Base-by-base conservation (phyloP, 2,888 invertebrate species). In the Arrhopalites spinosus region DNA sequence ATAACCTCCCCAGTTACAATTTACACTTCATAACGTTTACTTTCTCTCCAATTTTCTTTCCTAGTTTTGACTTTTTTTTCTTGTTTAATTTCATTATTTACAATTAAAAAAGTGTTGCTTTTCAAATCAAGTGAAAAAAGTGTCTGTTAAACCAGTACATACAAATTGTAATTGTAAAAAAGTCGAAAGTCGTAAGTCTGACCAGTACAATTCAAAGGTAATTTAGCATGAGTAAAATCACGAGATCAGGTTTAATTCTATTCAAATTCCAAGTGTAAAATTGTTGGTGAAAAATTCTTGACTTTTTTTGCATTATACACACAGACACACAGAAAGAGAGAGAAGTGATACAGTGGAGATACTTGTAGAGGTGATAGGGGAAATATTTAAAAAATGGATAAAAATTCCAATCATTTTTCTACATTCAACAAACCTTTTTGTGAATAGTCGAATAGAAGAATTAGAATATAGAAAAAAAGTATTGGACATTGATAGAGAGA, bases 211-310 rank as follows among this genome's bases (percentile, higher is more conserved):
- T 71, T 71, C 56, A 61, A 43, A 71, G 59, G 53, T 73, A 73
- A 73, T 73, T 73, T 73, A 73, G 67, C 73, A 66, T 66, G 47
- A 73, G 73, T 73, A 73, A 73, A 36, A 66, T 50, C 13, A 67
- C n/a, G 27, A 47, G 36, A 73, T 73, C 73, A 66, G 73, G 73
- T 73, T 73, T 73, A n/a, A 36, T 36, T 36, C 13, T 45, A 2
- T 59, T 56, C 59, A 27, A 20, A 45, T 27, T 53, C 20, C 53
- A 25, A 53, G 56, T 70, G 23, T 30, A 23, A 29, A n/a, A n/a
- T 59, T 59, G 36, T 36, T 36, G 36, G 36, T 36, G 36, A 36
- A 36, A 36, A 36, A 36, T 36, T 36, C 36, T 36, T n/a, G 66
- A 5, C 36, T 66, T 66, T 66, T 66, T 66, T 45, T 66, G 43